phyloP scores from a whole-genome alignment of 2,113 vertebrate genomes.

The Mellivora capensis region DNA sequence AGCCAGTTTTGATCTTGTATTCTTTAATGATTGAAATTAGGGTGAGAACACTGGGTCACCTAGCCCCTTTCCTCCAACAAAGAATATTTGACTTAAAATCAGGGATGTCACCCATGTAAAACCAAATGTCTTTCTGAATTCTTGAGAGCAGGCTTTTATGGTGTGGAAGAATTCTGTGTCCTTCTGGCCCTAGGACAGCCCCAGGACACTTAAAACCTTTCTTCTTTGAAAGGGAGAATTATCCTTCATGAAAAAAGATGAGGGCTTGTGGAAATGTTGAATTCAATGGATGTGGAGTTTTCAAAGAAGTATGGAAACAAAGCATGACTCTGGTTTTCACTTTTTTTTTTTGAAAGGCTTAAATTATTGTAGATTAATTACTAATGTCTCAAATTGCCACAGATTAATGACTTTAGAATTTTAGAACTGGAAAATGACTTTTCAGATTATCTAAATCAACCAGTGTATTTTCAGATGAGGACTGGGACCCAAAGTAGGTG shows the following conservation, averaged over 20 bases:
- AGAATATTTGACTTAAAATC: slow-evolving; percentile 7
- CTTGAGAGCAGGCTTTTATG: background rate
- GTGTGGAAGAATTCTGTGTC: background rate
- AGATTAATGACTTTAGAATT: background rate
- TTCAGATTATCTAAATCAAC: background rate
- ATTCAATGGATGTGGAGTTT: background rate
- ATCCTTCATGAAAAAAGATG: background rate
- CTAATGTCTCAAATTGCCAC: background rate
- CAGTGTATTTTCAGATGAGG: slow-evolving; percentile 44
- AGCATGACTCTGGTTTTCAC: background rate
- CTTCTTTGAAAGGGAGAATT: slow-evolving; percentile 32
- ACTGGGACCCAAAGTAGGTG: background rate
- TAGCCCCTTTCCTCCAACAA: background rate
- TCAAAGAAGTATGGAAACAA: background rate
- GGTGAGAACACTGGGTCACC: background rate
- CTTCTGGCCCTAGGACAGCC: background rate
- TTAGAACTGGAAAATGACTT: slow-evolving; percentile 21
- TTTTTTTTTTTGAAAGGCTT: background rate
- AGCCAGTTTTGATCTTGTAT: background rate
- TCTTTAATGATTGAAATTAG: slow-evolving; percentile 17
- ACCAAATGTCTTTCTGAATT: slow-evolving; percentile 1
- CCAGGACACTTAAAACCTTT: background rate
- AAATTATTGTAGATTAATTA: background rate
- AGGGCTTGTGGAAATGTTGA: background rate
- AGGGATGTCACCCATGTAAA: background rate